Percentiles rank a stretch among this genome's conserved stretches.
phyloP scores from a whole-genome alignment of 1,140 invertebrate genomes.

The Drosophila sulfurigaster region DNA sequence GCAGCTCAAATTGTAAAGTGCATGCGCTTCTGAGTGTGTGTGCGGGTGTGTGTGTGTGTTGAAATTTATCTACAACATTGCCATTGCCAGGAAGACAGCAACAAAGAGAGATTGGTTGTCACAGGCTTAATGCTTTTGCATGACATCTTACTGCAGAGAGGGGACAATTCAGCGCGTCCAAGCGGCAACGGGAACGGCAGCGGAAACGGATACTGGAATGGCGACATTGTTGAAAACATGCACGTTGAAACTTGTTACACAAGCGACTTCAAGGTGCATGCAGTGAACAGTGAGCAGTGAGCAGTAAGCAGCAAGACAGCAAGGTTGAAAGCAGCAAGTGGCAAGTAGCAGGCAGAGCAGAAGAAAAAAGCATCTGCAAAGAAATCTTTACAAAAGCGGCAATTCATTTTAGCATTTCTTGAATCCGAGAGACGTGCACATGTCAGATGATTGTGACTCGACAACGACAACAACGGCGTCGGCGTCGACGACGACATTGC shows the following conservation, averaged over 20 bases:
- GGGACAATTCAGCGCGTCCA: slow-evolving; percentile 47
- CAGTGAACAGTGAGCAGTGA: slow-evolving; percentile 4
- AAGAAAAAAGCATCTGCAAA: slow-evolving; percentile 56
- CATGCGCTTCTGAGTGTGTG: slow-evolving; percentile 1
- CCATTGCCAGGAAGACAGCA: slow-evolving; percentile 36
- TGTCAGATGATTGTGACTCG: slow-evolving; percentile 58
- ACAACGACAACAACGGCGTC: not conserved
- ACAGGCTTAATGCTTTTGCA: slow-evolving; percentile 71
- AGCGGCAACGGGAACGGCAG: slow-evolving; percentile 43
- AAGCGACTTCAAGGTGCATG: slow-evolving; percentile 40
- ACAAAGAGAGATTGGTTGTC: slow-evolving; percentile 29
- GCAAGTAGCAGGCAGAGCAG: slow-evolving; percentile 9
- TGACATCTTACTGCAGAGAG: slow-evolving; percentile 33
- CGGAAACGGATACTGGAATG: slow-evolving; percentile 55
- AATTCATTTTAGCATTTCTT: slow-evolving; percentile 79
- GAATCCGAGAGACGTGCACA: slow-evolving; percentile 75
- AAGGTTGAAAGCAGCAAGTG: slow-evolving; percentile 7
- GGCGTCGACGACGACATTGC: not conserved
- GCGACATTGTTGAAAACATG: slow-evolving; percentile 80
- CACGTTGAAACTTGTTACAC: slow-evolving; percentile 78
- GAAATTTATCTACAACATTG: slow-evolving; percentile 73
- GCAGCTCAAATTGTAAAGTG: slow-evolving; percentile 52
- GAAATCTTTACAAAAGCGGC: slow-evolving; percentile 81
- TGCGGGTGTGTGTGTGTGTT: slow-evolving; percentile 17
- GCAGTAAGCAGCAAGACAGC: not conserved